These are phyloP conservation scores for Sarcophaga carnaria DNA, from an alignment of 2,888 invertebrate genomes.

Conservation along the genomic window DNA sequence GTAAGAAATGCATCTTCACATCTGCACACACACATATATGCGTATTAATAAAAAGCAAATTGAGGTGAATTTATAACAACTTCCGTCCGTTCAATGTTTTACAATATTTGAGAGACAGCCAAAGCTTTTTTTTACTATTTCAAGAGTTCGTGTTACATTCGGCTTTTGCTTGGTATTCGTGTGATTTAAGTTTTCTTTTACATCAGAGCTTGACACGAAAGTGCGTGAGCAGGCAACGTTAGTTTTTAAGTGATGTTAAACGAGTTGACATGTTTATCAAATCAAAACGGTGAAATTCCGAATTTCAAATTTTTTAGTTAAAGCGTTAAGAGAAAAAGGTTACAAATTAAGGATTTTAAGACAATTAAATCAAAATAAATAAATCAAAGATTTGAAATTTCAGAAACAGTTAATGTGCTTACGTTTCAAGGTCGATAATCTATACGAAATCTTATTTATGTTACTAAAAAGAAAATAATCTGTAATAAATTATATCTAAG, in stretches of 20 bases:
- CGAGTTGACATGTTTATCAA: neutral
- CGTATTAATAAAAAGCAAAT: too few species aligned
- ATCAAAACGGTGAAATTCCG: neutral
- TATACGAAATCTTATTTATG: neutral
- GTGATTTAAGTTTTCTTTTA: neutral
- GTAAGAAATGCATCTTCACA: too few species aligned
- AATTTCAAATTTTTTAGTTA: neutral
- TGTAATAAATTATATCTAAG: neutral
- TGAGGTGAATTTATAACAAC: neutral
- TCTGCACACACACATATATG: too few species aligned
- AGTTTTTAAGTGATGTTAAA: neutral
- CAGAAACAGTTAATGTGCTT: conserved; percentile 6
- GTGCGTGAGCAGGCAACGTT: neutral
- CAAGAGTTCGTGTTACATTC: neutral
- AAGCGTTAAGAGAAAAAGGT: neutral
- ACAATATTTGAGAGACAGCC: neutral
- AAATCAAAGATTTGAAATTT: neutral
- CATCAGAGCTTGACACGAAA: neutral
- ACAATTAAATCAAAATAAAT: neutral
- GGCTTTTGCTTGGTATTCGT: neutral
- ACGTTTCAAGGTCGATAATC: conserved; percentile 4
- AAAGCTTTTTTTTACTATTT: too few species aligned
- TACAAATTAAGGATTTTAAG: conserved; percentile 24
- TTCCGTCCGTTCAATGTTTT: neutral
- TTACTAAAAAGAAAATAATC: neutral